phyloP scores from a whole-genome alignment of 2,113 vertebrate species.

The Lipotes vexillifer region DNA sequence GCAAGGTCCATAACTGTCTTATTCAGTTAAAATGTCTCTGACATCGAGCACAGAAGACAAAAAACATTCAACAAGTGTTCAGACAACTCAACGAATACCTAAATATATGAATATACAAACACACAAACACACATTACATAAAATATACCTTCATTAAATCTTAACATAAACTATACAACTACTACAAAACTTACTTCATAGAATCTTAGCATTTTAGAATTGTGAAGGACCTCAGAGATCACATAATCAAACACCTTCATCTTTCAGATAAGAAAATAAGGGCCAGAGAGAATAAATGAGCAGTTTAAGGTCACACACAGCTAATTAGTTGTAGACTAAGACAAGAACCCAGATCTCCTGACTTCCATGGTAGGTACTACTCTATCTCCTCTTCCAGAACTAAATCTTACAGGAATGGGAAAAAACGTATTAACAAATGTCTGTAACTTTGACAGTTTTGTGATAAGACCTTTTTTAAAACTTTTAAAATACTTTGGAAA shows the following conservation, averaged over 20 bases:
- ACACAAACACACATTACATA: background rate
- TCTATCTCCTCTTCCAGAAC: background rate
- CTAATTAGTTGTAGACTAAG: background rate
- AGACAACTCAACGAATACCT: background rate
- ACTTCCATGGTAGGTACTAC: background rate
- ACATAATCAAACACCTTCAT: background rate
- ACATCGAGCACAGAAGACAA: background rate
- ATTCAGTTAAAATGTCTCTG: background rate
- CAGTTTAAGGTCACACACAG: background rate
- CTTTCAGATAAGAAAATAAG: slow-evolving; percentile 27
- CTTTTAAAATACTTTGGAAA: background rate
- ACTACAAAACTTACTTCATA: background rate
- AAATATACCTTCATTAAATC: background rate
- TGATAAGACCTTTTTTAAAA: background rate
- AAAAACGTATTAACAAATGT: background rate
- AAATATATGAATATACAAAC: background rate
- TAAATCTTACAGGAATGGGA: background rate
- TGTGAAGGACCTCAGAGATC: background rate
- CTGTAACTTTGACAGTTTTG: background rate
- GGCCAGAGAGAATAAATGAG: background rate
- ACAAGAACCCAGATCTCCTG: background rate
- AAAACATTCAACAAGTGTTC: background rate
- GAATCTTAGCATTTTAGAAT: background rate
- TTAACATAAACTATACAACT: background rate
- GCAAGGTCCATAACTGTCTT: background rate